Base-by-base conservation (phyloP, 2,797 vertebrate species). In the Sebastes diploproa region DNA sequence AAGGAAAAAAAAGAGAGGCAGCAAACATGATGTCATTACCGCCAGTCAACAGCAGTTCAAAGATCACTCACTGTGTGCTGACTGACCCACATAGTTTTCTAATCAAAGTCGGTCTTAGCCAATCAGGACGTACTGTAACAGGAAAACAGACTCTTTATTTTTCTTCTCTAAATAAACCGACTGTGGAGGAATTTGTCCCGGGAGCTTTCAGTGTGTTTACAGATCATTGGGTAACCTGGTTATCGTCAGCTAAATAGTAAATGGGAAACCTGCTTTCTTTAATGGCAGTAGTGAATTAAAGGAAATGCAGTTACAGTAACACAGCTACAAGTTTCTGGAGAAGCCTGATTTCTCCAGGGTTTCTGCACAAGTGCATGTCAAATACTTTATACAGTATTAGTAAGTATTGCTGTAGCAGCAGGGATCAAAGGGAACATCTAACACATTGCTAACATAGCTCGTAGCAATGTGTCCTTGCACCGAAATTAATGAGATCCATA, bases 1-100 rank as follows among this genome's bases (percentile, higher is more conserved):
- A 84, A 89, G 84, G 87, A 67, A 14, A 25, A 38, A 27, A 38
- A 7, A 79, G 18, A 68, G 22, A 68, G 74, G 7, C 52, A 72
- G 82, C 69, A 87, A 91, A 85, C 86, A 86, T 94, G 91, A 94
- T 90, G 90, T 94, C 91, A 94, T 90, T 75, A 25, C 32, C 67
- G 78, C 46, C 7, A 32, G 62, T 61, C n/a, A 12, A 29, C 61
- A 85, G 54, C 61, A 84, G 91, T 92, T 92, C 87, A 93, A 95
- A 92, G 94, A 81, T 91, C 87, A 82, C 83, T 68, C 38, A 2
- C 66, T 72, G 59, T 88, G 75, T 83, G 77, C 83, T 84, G 91
- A 42, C 42, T 46, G 42, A 84, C 84, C 90, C 74, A 63, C 86
- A 89, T 89, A 83, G 73, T 89, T 89, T 91, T 73, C 73, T 50